Percentiles rank a stretch among this genome's conserved stretches.
Evolutionary conservation across 2,888 invertebrate species (phyloP).

Genomic region (Pterostichus niger): DNA sequence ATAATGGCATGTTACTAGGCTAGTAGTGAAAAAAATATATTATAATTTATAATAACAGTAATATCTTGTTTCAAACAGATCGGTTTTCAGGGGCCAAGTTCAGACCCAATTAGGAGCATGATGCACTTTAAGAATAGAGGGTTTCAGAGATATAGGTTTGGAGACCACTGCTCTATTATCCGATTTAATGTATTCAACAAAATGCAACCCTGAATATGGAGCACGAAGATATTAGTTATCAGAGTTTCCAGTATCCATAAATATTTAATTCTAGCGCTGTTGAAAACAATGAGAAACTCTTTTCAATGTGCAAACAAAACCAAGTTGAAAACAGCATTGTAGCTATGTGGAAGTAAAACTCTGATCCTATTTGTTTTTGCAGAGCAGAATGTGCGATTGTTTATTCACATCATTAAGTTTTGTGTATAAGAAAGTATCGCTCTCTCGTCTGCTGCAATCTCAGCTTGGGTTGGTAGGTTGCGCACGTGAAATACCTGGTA

Average conservation of each 20-base stretch:
- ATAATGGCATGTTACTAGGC: no score
- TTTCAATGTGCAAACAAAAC: conserved; percentile 4
- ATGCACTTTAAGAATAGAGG: no score
- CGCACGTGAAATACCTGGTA: neutral
- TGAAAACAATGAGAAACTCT: conserved; percentile 11
- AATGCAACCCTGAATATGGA: neutral
- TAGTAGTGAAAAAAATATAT: no score
- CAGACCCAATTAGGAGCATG: no score
- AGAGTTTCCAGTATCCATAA: conserved; percentile 6
- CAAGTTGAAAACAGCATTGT: neutral
- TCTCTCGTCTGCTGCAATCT: no score
- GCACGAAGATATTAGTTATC: neutral
- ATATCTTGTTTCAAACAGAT: no score
- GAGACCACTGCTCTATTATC: neutral
- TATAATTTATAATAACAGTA: no score
- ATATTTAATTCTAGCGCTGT: conserved; percentile 5
- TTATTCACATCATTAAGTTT: conserved; percentile 47
- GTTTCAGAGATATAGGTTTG: no score
- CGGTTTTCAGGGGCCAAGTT: no score
- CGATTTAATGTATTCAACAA: neutral
- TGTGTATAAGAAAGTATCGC: conserved; percentile 25
- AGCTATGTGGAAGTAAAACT: neutral
- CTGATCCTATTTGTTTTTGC: conserved; percentile 34
- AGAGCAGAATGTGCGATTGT: conserved; percentile 31
- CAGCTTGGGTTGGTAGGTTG: neutral